Conservation (phyloP, 2,797 vertebrate species). For the Hippoglossus hippoglossus region DNA sequence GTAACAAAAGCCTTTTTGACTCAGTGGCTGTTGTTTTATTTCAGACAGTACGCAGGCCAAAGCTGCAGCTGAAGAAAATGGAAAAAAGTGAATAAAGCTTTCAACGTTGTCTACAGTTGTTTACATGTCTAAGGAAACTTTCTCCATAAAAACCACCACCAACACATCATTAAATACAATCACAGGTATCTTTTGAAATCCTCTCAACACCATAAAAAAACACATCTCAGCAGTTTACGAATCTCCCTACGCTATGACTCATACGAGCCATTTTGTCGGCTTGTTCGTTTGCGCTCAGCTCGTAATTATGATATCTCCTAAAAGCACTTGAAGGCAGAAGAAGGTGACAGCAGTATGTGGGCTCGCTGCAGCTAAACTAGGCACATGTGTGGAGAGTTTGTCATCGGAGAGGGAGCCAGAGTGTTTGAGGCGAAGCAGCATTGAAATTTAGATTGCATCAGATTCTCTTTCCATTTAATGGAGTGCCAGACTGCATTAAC, state of each 20-base stretch:
- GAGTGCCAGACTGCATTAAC: slow-evolving; percentile 72
- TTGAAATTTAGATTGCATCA: slow-evolving; percentile 77
- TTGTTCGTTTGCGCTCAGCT: slow-evolving; percentile 22
- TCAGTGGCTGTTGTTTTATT: slow-evolving; percentile 27
- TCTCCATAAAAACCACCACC: too few relatives aligned
- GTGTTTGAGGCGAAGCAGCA: slow-evolving; percentile 56
- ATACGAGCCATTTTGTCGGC: neutral
- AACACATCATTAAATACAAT: too few relatives aligned
- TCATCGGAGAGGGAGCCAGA: slow-evolving; percentile 54
- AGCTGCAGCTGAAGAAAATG: neutral
- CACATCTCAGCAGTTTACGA: slow-evolving; percentile 8
- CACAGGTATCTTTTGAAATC: too few relatives aligned
- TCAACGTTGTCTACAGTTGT: neutral
- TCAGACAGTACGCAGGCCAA: slow-evolving; percentile 1
- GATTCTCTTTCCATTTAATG: slow-evolving; percentile 69
- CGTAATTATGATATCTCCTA: slow-evolving; percentile 34
- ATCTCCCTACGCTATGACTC: slow-evolving; percentile 22
- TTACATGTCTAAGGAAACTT: neutral
- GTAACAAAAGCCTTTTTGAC: slow-evolving; percentile 17
- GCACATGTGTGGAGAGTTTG: slow-evolving; percentile 60
- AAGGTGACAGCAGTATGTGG: slow-evolving; percentile 57
- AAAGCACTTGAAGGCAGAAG: slow-evolving; percentile 32
- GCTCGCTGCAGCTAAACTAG: slow-evolving; percentile 54
- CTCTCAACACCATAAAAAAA: too few relatives aligned
- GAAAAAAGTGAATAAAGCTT: neutral